Base-by-base conservation (phyloP, 2,797 vertebrate species). In the Microctenopoma lineatum region DNA sequence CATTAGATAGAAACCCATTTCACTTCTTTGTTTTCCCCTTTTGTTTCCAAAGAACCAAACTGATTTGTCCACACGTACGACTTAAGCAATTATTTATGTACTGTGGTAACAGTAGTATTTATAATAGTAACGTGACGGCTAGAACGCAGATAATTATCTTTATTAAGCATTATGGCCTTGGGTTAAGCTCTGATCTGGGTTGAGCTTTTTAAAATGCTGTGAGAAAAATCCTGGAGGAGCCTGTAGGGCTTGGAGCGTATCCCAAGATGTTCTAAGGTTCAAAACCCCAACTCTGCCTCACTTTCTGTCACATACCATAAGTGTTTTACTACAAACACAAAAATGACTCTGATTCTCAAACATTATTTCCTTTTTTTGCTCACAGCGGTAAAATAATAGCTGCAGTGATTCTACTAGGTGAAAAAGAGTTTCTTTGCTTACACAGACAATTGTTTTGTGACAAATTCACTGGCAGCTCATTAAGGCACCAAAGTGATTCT, bases 91-190 rank as follows among this genome's bases (percentile, higher is more conserved):
- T 71, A 61, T 57, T 51, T 26, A 48, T 21, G 21, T 21, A 21
- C 34, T 45, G 15, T 65, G 59, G 65, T 62, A 70, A 70, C 58
- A 67, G 60, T 61, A 52, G 45, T 72, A 74, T 80, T 86, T 84
- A 73, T 84, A 71, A 82, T 72, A 59, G 53, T 77, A 78, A 85
- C 68, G 71, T 77, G 65, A 77, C 65, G 47, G 60, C 48, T 67
- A 67, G 58, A 81, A 71, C 4, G 21, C 34, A 79, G 87, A 88
- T 90, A 82, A 86, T 87, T 74, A 88, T 89, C 85, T 89, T 77
- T 89, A 92, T 92, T 87, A 88, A 89, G 90, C 80, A 86, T 70
- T 73, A 83, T 83, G 63, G 86, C 90, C 87, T 83, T 58, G 63
- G 89, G 92, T 91, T 83, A 89, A 75, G 79, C 69, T 47, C 55